Percentiles rank a stretch among this genome's conserved stretches.
phyloP scores from a whole-genome alignment of 2,888 invertebrate species.

The Anorthoa munda region DNA sequence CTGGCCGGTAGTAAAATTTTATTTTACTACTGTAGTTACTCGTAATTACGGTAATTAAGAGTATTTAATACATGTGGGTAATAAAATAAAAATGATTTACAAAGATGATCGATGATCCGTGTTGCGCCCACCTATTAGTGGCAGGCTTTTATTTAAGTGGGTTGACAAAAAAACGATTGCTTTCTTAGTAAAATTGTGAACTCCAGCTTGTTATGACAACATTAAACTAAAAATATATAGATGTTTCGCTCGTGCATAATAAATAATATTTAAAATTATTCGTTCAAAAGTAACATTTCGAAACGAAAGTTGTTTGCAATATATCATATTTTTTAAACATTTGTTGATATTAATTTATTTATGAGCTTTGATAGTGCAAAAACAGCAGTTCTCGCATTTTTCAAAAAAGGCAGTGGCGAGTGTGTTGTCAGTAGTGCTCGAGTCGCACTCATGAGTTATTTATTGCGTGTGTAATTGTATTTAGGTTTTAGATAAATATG shows the following conservation, averaged over 20 bases:
- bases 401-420: conserved; percentile 48
- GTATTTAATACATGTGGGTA: conserved; percentile 15
- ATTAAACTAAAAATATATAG: conserved; percentile 1
- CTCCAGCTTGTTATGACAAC: neutral
- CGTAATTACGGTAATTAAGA: conserved; percentile 18
- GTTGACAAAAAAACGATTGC: neutral
- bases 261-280: conserved; percentile 8
- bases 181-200: neutral
- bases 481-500: conserved; percentile 43
- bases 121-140: neutral
- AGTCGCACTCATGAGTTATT: conserved; percentile 57
- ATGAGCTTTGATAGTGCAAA: conserved; percentile 43
- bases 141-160: conserved; percentile 4
- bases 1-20: neutral
- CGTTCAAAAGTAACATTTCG: neutral
- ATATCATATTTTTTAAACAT: conserved; percentile 31
- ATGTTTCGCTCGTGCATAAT: neutral
- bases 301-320: conserved; percentile 47
- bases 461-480: conserved; percentile 50
- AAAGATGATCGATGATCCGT: conserved; percentile 6
- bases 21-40: conserved; percentile 35
- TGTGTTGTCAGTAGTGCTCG: conserved; percentile 28
- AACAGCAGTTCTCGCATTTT: conserved; percentile 42
- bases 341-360: conserved; percentile 28
- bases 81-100: conserved; percentile 47